Percentiles rank a stretch among this genome's conserved stretches.
phyloP scores from a whole-genome alignment of 2,113 vertebrate genomes.

The Argyrosomus japonicus region DNA sequence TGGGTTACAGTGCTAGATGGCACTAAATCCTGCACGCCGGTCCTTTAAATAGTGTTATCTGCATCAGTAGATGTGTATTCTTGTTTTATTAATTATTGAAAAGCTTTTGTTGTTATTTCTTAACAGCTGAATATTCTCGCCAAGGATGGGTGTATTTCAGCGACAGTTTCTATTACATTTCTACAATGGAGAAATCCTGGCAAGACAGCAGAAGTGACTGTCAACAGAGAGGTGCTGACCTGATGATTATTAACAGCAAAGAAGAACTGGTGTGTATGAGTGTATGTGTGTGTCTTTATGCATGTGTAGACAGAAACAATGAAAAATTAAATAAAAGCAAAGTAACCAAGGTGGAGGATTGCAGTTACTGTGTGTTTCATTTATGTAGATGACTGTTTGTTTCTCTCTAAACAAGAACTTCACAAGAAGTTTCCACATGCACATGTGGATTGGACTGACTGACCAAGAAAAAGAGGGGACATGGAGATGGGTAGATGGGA shows the following conservation, averaged over 20 bases:
- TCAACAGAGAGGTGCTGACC: slow-evolving; percentile 30
- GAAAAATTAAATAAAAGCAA: too few relatives aligned
- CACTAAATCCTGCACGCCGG: too few relatives aligned
- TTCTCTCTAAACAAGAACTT: slow-evolving; percentile 12
- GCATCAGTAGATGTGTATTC: too few relatives aligned
- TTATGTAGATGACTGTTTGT: neutral
- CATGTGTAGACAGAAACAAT: neutral
- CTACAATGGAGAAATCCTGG: slow-evolving; percentile 22
- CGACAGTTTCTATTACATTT: slow-evolving; percentile 35
- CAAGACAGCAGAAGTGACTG: slow-evolving; percentile 25
- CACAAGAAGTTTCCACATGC: neutral
- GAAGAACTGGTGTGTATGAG: slow-evolving; percentile 58
- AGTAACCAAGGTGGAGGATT: neutral
- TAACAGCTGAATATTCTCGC: neutral
- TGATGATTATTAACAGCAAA: slow-evolving; percentile 48
- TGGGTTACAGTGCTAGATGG: too few relatives aligned
- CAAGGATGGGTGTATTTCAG: slow-evolving; percentile 33
- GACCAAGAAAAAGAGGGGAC: neutral
- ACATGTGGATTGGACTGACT: slow-evolving; percentile 23
- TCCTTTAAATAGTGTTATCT: too few relatives aligned
- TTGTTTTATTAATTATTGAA: neutral
- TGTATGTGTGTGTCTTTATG: neutral
- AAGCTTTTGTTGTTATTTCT: neutral
- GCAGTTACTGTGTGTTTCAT: neutral
- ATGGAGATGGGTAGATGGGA: slow-evolving; percentile 41